phyloP scores from a whole-genome alignment of 2,113 vertebrate species.

The Trinectes maculatus region DNA sequence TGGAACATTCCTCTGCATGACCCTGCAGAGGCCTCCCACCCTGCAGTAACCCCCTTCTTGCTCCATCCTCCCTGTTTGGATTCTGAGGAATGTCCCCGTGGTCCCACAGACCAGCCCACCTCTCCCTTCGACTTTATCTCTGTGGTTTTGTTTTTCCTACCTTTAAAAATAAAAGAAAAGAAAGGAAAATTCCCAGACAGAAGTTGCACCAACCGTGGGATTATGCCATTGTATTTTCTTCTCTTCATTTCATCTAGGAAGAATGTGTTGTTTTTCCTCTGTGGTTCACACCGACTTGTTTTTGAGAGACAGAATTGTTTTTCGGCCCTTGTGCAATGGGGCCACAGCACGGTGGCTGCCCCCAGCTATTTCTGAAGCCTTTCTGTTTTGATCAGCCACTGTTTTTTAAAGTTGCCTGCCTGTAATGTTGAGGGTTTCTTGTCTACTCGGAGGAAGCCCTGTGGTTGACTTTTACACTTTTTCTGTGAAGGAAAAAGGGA shows the following conservation, averaged over 20 bases:
- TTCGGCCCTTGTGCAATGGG: slow-evolving; percentile 22
- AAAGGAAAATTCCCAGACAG: slow-evolving; percentile 22
- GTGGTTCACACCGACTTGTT: slow-evolving; percentile 35
- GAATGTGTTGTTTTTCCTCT: slow-evolving; percentile 62
- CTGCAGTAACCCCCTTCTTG: slow-evolving; percentile 41
- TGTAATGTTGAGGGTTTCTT: slow-evolving; percentile 1
- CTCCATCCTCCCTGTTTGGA: slow-evolving; percentile 38
- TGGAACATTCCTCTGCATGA: slow-evolving; percentile 80
- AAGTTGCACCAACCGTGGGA: slow-evolving; percentile 45
- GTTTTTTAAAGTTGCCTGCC: slow-evolving; percentile 25
- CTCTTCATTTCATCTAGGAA: slow-evolving; percentile 48
- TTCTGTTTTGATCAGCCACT: slow-evolving; percentile 47
- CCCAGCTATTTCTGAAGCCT: slow-evolving; percentile 49
- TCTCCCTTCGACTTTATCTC: slow-evolving; percentile 23
- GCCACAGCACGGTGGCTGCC: slow-evolving; percentile 17
- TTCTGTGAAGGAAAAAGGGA: background rate
- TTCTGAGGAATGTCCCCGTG: slow-evolving; percentile 69
- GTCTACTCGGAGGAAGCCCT: slow-evolving; percentile 17
- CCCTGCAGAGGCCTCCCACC: slow-evolving; percentile 59
- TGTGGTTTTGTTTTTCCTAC: slow-evolving; percentile 15
- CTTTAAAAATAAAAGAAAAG: slow-evolving; percentile 1
- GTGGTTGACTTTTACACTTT: background rate
- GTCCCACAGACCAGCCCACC: slow-evolving; percentile 40
- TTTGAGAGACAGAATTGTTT: slow-evolving; percentile 40
- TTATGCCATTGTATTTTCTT: slow-evolving; percentile 45